Evolutionary conservation across 2,113 vertebrate genomes (phyloP).

Genomic region (Hippoglossus stenolepis): DNA sequence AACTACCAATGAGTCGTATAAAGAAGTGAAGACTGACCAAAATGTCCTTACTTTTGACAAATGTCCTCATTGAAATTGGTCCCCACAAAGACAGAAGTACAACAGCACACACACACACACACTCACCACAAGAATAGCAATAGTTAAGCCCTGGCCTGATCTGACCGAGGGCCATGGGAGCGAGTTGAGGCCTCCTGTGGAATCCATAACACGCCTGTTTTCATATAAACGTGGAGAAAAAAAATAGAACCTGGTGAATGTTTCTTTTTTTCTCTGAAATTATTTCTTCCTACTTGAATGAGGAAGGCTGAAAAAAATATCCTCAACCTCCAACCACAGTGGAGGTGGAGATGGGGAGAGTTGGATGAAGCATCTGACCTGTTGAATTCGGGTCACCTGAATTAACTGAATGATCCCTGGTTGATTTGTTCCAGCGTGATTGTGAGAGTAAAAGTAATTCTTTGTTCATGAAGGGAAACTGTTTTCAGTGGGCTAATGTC

Average conservation of each 20-base stretch:
- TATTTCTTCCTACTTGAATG: conserved; percentile 54
- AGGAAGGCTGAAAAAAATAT: conserved; percentile 34
- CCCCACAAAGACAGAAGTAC: not conserved
- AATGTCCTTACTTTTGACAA: too few species aligned
- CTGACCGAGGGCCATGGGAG: conserved; percentile 45
- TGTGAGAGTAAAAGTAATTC: conserved; percentile 10
- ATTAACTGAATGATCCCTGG: not conserved
- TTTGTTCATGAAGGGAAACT: not conserved
- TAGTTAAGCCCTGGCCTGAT: conserved; percentile 25
- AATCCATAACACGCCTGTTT: conserved; percentile 70
- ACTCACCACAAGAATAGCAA: not conserved
- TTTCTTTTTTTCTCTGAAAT: conserved; percentile 60
- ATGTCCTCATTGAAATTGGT: too few species aligned
- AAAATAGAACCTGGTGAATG: conserved; percentile 51
- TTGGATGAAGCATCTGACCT: conserved; percentile 29
- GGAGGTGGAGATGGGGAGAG: conserved; percentile 22
- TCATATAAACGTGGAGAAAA: conserved; percentile 57
- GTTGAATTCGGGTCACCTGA: not conserved
- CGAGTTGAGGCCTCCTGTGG: conserved; percentile 53
- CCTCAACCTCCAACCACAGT: not conserved
- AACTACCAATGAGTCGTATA: too few species aligned
- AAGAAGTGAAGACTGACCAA: too few species aligned
- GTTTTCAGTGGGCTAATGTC: too few species aligned
- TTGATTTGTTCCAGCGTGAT: not conserved
- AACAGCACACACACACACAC: not conserved